phyloP scores from a whole-genome alignment of 1,140 invertebrate genomes.

The Drosophila rufa region DNA sequence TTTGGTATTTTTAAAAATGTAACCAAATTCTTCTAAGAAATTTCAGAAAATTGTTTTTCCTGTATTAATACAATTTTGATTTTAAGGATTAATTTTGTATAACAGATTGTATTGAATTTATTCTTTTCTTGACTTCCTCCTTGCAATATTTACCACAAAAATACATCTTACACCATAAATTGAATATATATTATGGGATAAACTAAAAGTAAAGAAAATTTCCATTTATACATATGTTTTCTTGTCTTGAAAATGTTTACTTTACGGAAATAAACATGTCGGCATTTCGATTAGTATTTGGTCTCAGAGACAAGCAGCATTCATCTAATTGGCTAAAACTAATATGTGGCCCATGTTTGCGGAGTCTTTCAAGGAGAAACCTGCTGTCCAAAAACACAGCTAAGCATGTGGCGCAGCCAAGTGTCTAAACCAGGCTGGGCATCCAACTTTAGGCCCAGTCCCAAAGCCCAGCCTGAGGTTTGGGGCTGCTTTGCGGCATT shows the following conservation, averaged over 20 bases:
- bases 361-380: constrained; percentile 25
- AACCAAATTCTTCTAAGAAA: too few species aligned
- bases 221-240: neutral
- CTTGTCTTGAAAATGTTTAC: neutral
- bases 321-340: constrained; percentile 53
- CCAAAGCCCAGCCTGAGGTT: constrained; percentile 58
- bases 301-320: constrained; percentile 9
- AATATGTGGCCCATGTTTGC: constrained; percentile 62
- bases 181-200: neutral
- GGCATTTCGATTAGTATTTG: constrained; percentile 19
- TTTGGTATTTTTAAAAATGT: neutral
- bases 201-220: too few species aligned
- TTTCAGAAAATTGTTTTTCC: too few species aligned
- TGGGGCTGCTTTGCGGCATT: constrained; percentile 79
- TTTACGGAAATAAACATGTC: neutral
- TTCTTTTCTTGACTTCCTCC: too few species aligned
- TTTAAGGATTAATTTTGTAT: too few species aligned
- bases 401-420: constrained; percentile 46
- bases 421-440: constrained; percentile 20
- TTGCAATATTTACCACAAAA: too few species aligned
- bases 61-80: too few species aligned
- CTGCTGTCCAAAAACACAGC: constrained; percentile 30
- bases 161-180: too few species aligned
- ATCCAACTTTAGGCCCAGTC: constrained; percentile 5
- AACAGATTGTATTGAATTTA: too few species aligned